These are phyloP conservation scores for Gymnocypris eckloni DNA, from an alignment of 2,797 vertebrate species.

Conservation along the genomic window DNA sequence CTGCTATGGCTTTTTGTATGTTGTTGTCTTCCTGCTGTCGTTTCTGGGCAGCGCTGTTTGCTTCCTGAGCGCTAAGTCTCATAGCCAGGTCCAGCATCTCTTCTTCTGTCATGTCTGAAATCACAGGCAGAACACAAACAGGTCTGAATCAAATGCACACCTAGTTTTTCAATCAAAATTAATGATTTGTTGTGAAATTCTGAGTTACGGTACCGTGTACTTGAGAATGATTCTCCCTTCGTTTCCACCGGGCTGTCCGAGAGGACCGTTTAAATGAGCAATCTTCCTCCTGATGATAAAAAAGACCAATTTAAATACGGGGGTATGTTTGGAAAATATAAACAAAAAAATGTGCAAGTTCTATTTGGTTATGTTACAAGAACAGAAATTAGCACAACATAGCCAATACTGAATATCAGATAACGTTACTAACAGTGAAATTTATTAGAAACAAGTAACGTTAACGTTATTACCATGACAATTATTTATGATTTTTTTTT, in stretches of 20 bases:
- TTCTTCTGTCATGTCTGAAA: constrained; percentile 92
- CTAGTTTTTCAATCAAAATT: background rate
- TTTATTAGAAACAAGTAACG: background rate
- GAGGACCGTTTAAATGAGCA: background rate
- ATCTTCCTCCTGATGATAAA: constrained; percentile 65
- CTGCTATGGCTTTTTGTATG: constrained; percentile 88
- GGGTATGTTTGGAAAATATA: background rate
- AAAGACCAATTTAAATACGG: background rate
- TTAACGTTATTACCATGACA: too few relatives aligned
- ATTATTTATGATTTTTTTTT: background rate
- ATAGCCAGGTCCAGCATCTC: constrained; percentile 92
- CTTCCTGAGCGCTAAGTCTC: constrained; percentile 90
- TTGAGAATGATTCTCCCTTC: constrained; percentile 57
- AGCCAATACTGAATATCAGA: too few relatives aligned
- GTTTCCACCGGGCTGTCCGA: constrained; percentile 54
- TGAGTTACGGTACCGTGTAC: constrained; percentile 63
- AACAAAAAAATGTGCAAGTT: background rate
- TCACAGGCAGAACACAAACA: constrained; percentile 38
- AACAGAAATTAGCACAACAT: background rate
- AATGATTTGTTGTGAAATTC: background rate
- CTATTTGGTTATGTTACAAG: background rate
- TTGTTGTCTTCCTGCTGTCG: constrained; percentile 87
- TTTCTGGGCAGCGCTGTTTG: constrained; percentile 78
- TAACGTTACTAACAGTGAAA: background rate
- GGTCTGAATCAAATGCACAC: background rate